Conservation (phyloP, 2,797 vertebrate genomes). For the Champsocephalus esox region DNA sequence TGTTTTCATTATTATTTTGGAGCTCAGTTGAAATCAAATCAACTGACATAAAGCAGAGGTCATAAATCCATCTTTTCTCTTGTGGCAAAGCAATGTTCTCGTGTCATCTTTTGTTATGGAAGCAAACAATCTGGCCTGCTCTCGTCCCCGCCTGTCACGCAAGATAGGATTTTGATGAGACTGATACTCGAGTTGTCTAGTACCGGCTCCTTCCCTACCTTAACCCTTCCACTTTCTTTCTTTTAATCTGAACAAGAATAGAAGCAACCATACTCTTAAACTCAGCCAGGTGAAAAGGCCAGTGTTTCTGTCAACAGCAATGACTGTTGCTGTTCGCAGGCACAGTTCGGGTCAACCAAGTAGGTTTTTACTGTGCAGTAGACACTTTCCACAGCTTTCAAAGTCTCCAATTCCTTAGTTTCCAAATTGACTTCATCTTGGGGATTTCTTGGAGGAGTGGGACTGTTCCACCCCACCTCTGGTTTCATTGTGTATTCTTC, state of each 20-base stretch:
- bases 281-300: conserved; percentile 39
- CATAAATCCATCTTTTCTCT: conserved; percentile 53
- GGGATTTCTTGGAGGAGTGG: conserved; percentile 33
- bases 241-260: conserved; percentile 35
- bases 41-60: conserved; percentile 39
- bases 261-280: conserved; percentile 20
- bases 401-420: conserved; percentile 3
- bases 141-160: conserved; percentile 58
- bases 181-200: conserved; percentile 52
- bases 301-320: conserved; percentile 1
- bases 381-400: conserved; percentile 13
- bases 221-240: conserved; percentile 5
- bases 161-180: conserved; percentile 74
- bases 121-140: conserved; percentile 62
- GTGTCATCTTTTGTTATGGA: conserved; percentile 65
- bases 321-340: neutral
- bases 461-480: conserved; percentile 44
- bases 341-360: conserved; percentile 15
- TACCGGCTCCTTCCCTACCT: conserved; percentile 13
- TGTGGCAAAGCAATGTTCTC: conserved; percentile 53
- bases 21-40: conserved; percentile 50
- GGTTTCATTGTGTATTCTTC: conserved; percentile 58
- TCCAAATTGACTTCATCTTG: conserved; percentile 24
- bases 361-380: neutral
- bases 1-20: conserved; percentile 42